Evolutionary conservation across 2,113 vertebrate species (phyloP), one percentile per base, ranked within the genome.

Genomic region (Zosterops pallidus): DNA sequence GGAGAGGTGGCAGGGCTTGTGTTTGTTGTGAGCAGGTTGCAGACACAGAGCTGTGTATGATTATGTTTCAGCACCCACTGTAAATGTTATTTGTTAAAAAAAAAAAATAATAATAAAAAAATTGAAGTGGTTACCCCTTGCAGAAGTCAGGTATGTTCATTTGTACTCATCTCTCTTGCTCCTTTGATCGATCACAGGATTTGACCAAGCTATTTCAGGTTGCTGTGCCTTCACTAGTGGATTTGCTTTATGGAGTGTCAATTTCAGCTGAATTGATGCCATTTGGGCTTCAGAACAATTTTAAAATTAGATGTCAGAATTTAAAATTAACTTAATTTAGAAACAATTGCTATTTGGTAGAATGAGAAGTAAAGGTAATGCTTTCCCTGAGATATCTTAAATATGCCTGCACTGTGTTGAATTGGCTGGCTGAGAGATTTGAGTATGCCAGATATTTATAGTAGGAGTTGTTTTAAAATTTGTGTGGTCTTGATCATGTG

Each of bases 91-190:
- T 79, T 76, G 15, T 53, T 12, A 44, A 22, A 44, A 35, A 50
- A 23, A 23, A 47, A 44, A 10, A 33, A 15, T 7, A 28, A 28
- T 6, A 8, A n/a, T n/a, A 1, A 49, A 4, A 4, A 20, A 5
- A 52, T 60, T 77, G 41, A 81, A 44, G 15, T 53, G n/a, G 14
- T 37, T 11, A 15, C 8, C 24, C 23, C 7, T 53, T 85, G 28
- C 18, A 26, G 28, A 47, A 31, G 9, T 56, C 0, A 0, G 2
- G 2, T 44, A 2, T n/a, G 19, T 63, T 84, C 3, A 3, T 70
- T 67, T 62, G 28, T 64, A 13, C 24, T 53, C 9, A 10, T 31
- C 31, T 14, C 9, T 74, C 41, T 67, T 17, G 21, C 16, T 94
- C 8, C 22, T 72, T 71, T 44, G 20, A 37, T 68, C 0, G 0